These are phyloP conservation scores for Halictus ligatus DNA, from an alignment of 2,888 invertebrate genomes.

Conservation along the genomic window DNA sequence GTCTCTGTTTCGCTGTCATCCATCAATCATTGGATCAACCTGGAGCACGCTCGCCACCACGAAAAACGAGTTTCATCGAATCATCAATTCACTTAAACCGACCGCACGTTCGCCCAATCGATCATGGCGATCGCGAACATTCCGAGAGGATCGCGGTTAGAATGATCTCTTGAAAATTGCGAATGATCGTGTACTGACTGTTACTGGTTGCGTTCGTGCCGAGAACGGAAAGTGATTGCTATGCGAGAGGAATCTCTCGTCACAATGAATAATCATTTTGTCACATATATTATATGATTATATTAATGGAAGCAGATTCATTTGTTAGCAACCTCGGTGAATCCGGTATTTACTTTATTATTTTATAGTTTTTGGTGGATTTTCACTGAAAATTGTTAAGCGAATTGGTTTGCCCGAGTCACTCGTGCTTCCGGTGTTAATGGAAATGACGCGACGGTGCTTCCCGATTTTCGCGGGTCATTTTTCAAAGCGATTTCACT, in stretches of 20 bases:
- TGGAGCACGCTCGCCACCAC: neutral
- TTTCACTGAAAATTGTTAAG: neutral
- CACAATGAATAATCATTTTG: neutral
- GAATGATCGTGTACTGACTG: too few species aligned
- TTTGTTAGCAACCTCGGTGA: neutral
- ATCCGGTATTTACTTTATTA: neutral
- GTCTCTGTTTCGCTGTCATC: slow-evolving; percentile 38
- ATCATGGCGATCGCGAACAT: neutral
- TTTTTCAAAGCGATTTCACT: neutral
- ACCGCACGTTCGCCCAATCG: neutral
- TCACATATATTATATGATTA: neutral
- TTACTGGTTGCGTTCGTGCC: too few species aligned
- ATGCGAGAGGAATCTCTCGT: neutral
- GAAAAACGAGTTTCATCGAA: neutral
- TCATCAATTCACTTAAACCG: neutral
- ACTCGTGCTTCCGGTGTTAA: neutral
- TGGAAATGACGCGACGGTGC: neutral
- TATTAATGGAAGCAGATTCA: neutral
- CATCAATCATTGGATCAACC: slow-evolving; percentile 17
- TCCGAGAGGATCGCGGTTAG: neutral
- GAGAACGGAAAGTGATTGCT: too few species aligned
- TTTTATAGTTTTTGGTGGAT: neutral
- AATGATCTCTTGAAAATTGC: neutral
- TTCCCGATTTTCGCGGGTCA: neutral
- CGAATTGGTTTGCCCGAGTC: neutral